Conservation (phyloP, 1,140 invertebrate genomes). For the Portunus trituberculatus region DNA sequence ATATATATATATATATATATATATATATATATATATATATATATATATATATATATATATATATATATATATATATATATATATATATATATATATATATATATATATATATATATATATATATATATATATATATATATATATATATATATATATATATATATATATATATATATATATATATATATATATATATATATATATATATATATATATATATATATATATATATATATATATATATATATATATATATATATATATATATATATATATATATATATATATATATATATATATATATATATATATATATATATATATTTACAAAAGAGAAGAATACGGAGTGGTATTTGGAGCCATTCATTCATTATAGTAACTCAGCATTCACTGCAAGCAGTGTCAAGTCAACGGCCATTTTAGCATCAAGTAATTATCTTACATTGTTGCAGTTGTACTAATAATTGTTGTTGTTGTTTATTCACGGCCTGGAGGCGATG, state of each 20-base stretch:
- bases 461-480: too few species aligned
- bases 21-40: slow-evolving; percentile 58
- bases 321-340: slow-evolving; percentile 32
- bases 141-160: slow-evolving; percentile 61
- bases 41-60: slow-evolving; percentile 54
- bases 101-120: slow-evolving; percentile 66
- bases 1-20: slow-evolving; percentile 60
- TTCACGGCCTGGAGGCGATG: too few species aligned
- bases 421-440: too few species aligned
- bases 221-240: slow-evolving; percentile 65
- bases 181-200: slow-evolving; percentile 68
- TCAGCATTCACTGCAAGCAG: too few species aligned
- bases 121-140: slow-evolving; percentile 55
- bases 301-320: slow-evolving; percentile 68
- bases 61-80: slow-evolving; percentile 68
- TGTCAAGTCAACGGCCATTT: too few species aligned
- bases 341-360: background rate
- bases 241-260: slow-evolving; percentile 60
- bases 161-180: slow-evolving; percentile 59
- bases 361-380: too few species aligned
- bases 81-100: slow-evolving; percentile 58
- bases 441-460: too few species aligned
- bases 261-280: slow-evolving; percentile 58
- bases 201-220: slow-evolving; percentile 45
- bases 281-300: slow-evolving; percentile 57